Evolutionary conservation across 1,140 invertebrate species (phyloP).

Genomic region (Hestina assimilis): DNA sequence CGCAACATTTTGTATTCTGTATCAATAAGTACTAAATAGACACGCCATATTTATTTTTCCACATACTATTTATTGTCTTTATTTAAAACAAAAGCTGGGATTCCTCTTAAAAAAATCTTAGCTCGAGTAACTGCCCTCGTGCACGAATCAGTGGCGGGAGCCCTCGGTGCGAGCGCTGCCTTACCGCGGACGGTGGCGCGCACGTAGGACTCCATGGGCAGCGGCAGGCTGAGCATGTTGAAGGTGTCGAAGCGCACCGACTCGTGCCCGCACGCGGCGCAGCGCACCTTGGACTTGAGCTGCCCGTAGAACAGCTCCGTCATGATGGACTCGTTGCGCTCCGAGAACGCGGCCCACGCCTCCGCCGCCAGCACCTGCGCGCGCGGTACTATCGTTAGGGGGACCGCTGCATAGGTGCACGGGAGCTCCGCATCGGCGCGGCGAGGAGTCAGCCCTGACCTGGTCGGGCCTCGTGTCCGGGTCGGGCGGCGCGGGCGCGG

Average conservation of each 20-base stretch:
- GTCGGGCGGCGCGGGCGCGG: constrained; percentile 70
- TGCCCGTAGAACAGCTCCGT: constrained; percentile 95
- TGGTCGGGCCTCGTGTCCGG: constrained; percentile 81
- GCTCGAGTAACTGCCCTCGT: too few relatives aligned
- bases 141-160: too few relatives aligned
- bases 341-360: constrained; percentile 89
- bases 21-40: too few relatives aligned
- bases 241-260: constrained; percentile 94
- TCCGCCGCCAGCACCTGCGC: constrained; percentile 83
- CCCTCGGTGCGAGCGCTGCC: too few relatives aligned
- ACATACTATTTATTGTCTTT: too few relatives aligned
- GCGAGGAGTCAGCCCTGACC: constrained; percentile 79
- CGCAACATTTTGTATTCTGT: too few relatives aligned
- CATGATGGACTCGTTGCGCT: constrained; percentile 89
- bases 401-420: constrained; percentile 85
- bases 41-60: too few relatives aligned
- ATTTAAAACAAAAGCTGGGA: too few relatives aligned
- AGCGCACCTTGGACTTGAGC: constrained; percentile 89
- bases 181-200: constrained; percentile 86
- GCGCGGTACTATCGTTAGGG: neutral
- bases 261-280: constrained; percentile 87
- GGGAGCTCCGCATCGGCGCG: too few relatives aligned
- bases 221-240: constrained; percentile 90
- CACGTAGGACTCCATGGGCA: constrained; percentile 89
- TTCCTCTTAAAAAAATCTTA: too few relatives aligned